Conservation (phyloP, 2,797 vertebrate genomes). For the Chromis chromis region DNA sequence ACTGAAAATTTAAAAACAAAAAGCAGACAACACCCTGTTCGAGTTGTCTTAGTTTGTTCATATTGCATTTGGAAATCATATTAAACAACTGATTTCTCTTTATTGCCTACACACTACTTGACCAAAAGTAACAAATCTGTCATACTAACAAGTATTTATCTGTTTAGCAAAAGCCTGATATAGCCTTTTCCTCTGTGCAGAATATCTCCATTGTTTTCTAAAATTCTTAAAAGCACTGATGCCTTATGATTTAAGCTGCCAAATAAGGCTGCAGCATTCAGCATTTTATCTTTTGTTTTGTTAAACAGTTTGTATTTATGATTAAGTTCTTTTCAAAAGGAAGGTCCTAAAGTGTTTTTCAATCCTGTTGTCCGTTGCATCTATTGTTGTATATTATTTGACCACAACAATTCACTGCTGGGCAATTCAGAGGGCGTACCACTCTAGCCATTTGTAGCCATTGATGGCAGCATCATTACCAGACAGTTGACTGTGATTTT, state of each 20-base stretch:
- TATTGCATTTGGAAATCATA: not conserved
- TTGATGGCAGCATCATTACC: conserved; percentile 18
- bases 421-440: not conserved
- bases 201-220: too few species aligned
- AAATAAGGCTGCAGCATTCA: conserved; percentile 1
- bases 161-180: not conserved
- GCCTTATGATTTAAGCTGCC: not conserved
- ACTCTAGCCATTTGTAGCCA: not conserved
- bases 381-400: too few species aligned
- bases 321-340: not conserved
- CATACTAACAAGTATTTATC: not conserved
- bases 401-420: too few species aligned
- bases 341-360: not conserved
- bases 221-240: not conserved
- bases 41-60: too few species aligned
- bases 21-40: not conserved
- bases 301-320: not conserved
- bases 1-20: not conserved
- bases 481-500: conserved; percentile 20
- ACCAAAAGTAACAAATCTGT: not conserved
- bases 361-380: not conserved
- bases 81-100: not conserved
- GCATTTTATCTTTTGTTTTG: not conserved
- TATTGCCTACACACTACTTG: not conserved
- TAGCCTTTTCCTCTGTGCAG: not conserved